phyloP scores from a whole-genome alignment of 2,888 invertebrate genomes.

The Apodemia zela region DNA sequence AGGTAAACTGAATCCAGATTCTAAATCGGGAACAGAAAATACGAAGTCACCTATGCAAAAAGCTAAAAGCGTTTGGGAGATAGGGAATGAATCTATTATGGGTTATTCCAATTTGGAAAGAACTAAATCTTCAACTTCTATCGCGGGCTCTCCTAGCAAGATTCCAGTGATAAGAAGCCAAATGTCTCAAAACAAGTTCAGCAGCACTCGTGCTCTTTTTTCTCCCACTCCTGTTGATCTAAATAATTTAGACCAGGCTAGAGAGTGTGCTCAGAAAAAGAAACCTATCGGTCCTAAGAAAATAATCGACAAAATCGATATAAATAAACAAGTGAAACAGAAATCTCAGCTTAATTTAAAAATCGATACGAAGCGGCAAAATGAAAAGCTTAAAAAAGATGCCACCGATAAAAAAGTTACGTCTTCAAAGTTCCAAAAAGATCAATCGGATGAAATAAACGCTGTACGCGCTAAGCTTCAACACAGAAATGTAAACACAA shows the following conservation, averaged over 20 bases:
- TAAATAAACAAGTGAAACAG: slow-evolving; percentile 67
- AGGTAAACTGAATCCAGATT: slow-evolving; percentile 62
- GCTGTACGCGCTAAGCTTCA: slow-evolving; percentile 74
- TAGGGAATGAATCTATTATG: slow-evolving; percentile 64
- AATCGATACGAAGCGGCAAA: slow-evolving; percentile 59
- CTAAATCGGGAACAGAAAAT: slow-evolving; percentile 53
- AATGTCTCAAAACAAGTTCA: slow-evolving; percentile 72
- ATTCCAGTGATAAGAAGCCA: slow-evolving; percentile 82
- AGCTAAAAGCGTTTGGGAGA: slow-evolving; percentile 78
- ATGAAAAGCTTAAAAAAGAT: slow-evolving; percentile 67
- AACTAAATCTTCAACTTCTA: slow-evolving; percentile 75
- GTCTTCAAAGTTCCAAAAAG: slow-evolving; percentile 60
- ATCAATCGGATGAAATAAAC: slow-evolving; percentile 74
- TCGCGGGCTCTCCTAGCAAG: slow-evolving; percentile 81
- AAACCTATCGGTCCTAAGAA: slow-evolving; percentile 56
- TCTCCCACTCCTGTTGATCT: slow-evolving; percentile 81
- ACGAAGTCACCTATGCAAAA: slow-evolving; percentile 71
- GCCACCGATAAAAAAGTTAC: slow-evolving; percentile 58
- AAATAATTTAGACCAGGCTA: slow-evolving; percentile 74
- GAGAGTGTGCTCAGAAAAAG: slow-evolving; percentile 79
- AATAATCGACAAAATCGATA: slow-evolving; percentile 58
- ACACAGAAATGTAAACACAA: slow-evolving; percentile 66
- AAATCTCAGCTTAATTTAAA: slow-evolving; percentile 69
- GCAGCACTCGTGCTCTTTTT: slow-evolving; percentile 75
- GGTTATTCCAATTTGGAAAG: slow-evolving; percentile 61